Percentiles rank a stretch among this genome's conserved stretches.
Conservation (phyloP, 2,888 invertebrate genomes). For the Macrosiphum euphorbiae region DNA sequence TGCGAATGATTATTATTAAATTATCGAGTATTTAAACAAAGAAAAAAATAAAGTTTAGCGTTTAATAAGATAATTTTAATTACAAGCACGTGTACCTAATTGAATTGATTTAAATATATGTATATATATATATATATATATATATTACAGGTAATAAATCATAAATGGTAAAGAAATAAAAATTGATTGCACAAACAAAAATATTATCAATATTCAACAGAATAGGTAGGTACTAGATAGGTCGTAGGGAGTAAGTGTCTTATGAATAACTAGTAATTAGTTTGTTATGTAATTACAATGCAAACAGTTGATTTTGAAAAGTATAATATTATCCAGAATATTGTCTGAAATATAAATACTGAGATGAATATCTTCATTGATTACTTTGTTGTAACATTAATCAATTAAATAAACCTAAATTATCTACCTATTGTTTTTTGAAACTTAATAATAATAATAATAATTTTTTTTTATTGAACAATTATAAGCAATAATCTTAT, state of each 20-base stretch:
- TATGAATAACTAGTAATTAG: neutral
- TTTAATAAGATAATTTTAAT: slow-evolving; percentile 3
- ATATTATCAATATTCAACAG: neutral
- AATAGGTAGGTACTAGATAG: neutral
- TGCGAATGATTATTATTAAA: too few species aligned
- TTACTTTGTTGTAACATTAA: neutral
- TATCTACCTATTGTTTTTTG: neutral
- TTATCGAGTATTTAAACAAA: neutral
- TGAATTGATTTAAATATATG: too few species aligned
- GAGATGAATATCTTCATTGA: neutral
- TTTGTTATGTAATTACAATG: neutral
- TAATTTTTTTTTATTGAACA: neutral
- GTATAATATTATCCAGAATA: neutral
- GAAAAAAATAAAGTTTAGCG: neutral
- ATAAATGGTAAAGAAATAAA: neutral
- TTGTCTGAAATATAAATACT: neutral
- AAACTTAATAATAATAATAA: too few species aligned
- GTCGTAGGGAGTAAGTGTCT: neutral
- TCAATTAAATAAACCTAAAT: neutral
- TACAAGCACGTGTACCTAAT: neutral
- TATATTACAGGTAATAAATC: too few species aligned
- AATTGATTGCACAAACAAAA: neutral
- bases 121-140: too few species aligned
- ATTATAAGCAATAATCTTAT: neutral
- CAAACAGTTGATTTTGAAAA: neutral